Percentiles rank a stretch among this genome's conserved stretches.
These are phyloP conservation scores for Leptogaster cylindrica DNA, from an alignment of 2,888 invertebrate species.

Conservation along the genomic window DNA sequence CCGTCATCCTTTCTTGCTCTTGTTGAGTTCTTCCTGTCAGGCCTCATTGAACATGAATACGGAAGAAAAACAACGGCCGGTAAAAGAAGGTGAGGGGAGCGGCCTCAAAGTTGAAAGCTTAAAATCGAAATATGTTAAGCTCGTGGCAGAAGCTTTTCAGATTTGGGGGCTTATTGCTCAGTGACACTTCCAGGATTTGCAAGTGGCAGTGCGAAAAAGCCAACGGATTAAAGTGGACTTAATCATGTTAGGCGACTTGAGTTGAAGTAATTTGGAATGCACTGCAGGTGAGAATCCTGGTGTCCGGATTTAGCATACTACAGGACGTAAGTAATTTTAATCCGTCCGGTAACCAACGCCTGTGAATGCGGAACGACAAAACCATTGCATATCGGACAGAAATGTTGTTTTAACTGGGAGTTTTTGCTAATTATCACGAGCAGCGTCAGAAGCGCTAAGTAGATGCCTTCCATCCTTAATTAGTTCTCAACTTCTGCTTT, in stretches of 20 bases:
- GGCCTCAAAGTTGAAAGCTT: conserved; percentile 20
- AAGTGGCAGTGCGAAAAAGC: conserved; percentile 34
- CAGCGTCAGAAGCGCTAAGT: not conserved
- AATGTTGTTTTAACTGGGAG: not conserved
- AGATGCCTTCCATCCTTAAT: not conserved
- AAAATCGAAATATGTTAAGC: conserved; percentile 28
- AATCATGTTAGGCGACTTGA: conserved; percentile 32
- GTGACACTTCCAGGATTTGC: conserved; percentile 37
- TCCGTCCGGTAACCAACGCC: not conserved
- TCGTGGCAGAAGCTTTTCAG: conserved; percentile 32
- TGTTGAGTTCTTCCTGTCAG: conserved; percentile 35
- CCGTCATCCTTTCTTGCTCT: conserved; percentile 23
- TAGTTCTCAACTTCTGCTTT: no score
- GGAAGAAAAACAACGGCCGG: conserved; percentile 7
- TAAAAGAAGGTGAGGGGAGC: not conserved
- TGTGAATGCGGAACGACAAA: not conserved
- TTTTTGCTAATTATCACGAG: not conserved
- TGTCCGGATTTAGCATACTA: not conserved
- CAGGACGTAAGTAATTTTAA: conserved; percentile 26
- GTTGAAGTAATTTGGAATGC: conserved; percentile 31
- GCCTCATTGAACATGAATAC: conserved; percentile 31
- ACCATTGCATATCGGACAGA: not conserved
- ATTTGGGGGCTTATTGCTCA: conserved; percentile 22
- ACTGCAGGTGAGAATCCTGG: conserved; percentile 17
- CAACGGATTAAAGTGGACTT: conserved; percentile 33